Evolutionary conservation across 2,797 vertebrate genomes (phyloP).

Genomic region (Cyclura pinguis): DNA sequence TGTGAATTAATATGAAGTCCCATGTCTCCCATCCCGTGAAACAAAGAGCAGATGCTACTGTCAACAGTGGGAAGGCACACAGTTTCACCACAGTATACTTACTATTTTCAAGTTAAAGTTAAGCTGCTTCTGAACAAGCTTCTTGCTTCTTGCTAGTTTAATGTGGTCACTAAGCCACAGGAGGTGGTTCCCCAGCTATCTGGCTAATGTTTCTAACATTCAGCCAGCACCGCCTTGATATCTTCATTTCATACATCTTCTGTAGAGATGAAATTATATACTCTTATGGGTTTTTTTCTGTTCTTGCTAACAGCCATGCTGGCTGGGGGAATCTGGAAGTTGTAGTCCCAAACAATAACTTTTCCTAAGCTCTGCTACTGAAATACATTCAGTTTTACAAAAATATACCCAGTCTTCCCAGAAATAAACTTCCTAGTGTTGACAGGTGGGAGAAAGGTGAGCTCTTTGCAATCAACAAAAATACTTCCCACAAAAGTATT

Average conservation of each 20-base stretch:
- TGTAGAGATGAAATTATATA: neutral
- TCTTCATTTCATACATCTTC: neutral
- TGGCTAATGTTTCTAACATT: neutral
- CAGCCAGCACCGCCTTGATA: neutral
- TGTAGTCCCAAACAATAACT: neutral
- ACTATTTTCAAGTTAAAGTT: constrained; percentile 15
- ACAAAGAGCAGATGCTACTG: neutral
- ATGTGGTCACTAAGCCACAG: neutral
- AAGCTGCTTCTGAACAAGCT: neutral
- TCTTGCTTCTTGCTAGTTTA: neutral
- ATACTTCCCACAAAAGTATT: too few relatives aligned
- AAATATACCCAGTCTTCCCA: neutral
- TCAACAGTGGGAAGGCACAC: neutral
- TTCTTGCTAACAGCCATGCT: neutral
- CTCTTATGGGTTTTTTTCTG: neutral
- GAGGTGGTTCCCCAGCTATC: neutral
- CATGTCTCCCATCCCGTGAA: neutral
- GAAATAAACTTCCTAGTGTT: neutral
- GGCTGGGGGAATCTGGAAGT: neutral
- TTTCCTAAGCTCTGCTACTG: neutral
- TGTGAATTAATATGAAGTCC: neutral
- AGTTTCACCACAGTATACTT: neutral
- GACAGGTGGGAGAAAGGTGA: neutral
- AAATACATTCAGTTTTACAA: neutral
- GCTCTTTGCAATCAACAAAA: too few relatives aligned